phyloP scores from a whole-genome alignment of 2,888 invertebrate genomes.

The Penaeus monodon region DNA sequence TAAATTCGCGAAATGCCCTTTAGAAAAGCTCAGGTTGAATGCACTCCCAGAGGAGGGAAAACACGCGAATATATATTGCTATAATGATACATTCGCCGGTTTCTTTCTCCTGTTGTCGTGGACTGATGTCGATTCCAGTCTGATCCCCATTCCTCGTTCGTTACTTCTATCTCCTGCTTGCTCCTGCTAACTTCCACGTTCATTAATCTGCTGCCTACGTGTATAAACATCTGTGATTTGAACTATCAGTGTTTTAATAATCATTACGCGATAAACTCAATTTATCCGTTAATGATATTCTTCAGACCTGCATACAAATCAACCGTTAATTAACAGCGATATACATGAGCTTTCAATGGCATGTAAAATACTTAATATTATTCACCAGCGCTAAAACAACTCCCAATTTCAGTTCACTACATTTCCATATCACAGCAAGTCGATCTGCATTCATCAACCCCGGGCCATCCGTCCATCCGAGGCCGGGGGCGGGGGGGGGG shows the following conservation, averaged over 20 bases:
- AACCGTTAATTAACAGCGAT: constrained; percentile 50
- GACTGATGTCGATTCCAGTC: too few relatives aligned
- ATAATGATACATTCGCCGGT: too few relatives aligned
- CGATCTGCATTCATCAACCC: constrained; percentile 47
- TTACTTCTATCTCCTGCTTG: neutral
- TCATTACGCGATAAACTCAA: constrained; percentile 33
- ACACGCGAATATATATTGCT: too few relatives aligned
- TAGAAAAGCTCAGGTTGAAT: too few relatives aligned
- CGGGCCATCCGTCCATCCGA: constrained; percentile 24
- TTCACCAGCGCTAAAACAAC: constrained; percentile 48
- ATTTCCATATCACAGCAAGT: constrained; percentile 51
- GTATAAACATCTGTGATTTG: constrained; percentile 41
- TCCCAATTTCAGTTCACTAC: constrained; percentile 48
- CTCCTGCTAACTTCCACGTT: constrained; percentile 6
- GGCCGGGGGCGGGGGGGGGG: neutral
- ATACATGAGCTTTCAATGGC: constrained; percentile 54
- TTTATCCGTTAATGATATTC: constrained; percentile 13
- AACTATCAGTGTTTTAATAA: constrained; percentile 16
- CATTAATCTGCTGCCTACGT: constrained; percentile 6
- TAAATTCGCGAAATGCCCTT: too few relatives aligned
- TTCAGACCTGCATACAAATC: constrained; percentile 43
- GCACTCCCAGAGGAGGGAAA: too few relatives aligned
- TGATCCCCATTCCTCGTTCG: too few relatives aligned
- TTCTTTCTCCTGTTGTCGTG: too few relatives aligned
- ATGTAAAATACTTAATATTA: constrained; percentile 52